Evolutionary conservation across 2,888 invertebrate genomes (phyloP).

Genomic region (Protodeltote pygarga): DNA sequence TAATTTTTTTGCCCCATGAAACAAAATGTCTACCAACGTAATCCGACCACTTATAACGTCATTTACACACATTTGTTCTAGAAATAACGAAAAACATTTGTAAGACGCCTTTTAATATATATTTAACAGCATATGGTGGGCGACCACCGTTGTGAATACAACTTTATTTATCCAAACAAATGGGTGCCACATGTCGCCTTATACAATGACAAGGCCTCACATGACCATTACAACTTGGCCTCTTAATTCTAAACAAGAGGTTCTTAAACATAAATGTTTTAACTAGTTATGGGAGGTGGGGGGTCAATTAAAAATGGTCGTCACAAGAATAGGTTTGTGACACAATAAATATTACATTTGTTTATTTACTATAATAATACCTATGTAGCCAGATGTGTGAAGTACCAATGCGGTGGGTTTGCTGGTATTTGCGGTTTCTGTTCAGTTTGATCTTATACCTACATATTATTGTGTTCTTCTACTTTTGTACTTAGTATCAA

Average conservation of each 20-base stretch:
- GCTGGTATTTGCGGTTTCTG: constrained; percentile 39
- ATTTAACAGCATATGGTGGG: constrained; percentile 67
- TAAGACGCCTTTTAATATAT: constrained; percentile 36
- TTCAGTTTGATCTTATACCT: constrained; percentile 11
- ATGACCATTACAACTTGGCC: constrained; percentile 55
- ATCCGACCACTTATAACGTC: constrained; percentile 7
- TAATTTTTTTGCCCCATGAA: too few relatives aligned
- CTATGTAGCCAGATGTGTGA: constrained; percentile 79
- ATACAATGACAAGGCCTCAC: constrained; percentile 77
- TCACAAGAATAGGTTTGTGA: constrained; percentile 68
- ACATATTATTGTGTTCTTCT: not conserved
- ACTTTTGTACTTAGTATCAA: too few relatives aligned
- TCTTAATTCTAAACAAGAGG: constrained; percentile 1
- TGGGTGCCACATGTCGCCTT: constrained; percentile 80
- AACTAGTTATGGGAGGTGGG: constrained; percentile 10
- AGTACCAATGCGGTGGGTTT: constrained; percentile 45
- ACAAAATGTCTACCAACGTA: not conserved
- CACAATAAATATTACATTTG: constrained; percentile 81
- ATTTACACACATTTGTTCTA: constrained; percentile 23
- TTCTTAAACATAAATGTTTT: not conserved
- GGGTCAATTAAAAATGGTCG: constrained; percentile 52
- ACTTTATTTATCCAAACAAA: constrained; percentile 83
- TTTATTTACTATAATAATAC: constrained; percentile 77
- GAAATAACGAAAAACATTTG: constrained; percentile 24
- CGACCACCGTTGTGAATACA: constrained; percentile 62